Percentiles rank a stretch among this genome's conserved stretches.
Evolutionary conservation across 2,113 vertebrate genomes (phyloP).

Genomic region (Chunga burmeisteri): DNA sequence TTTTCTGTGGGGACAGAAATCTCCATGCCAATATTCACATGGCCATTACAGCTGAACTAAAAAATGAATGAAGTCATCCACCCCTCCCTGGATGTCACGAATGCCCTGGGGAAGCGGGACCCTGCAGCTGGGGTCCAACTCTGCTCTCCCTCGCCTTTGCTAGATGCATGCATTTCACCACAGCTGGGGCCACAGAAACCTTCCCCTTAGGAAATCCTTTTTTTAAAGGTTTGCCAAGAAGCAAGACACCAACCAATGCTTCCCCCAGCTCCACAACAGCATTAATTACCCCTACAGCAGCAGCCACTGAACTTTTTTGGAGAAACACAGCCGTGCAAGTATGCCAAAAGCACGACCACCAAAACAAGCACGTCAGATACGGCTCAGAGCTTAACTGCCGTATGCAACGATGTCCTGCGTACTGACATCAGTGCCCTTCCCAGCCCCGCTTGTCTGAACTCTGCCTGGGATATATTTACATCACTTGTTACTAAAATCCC

Average conservation of each 20-base stretch:
- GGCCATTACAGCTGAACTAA: background rate
- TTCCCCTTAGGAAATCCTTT: background rate
- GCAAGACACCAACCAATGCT: background rate
- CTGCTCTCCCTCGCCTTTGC: background rate
- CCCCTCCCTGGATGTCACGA: background rate
- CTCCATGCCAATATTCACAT: background rate
- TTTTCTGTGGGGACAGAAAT: constrained; percentile 2
- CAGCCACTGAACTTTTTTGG: background rate
- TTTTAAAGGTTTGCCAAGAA: background rate
- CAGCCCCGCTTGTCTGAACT: background rate
- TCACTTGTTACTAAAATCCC: background rate
- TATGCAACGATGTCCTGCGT: background rate
- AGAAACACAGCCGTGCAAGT: background rate
- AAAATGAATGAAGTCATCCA: constrained; percentile 58
- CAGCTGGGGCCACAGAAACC: background rate
- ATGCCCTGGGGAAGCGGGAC: background rate
- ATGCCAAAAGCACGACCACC: background rate
- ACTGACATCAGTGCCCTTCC: background rate
- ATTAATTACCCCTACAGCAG: background rate
- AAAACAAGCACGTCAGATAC: background rate
- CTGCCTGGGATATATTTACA: background rate
- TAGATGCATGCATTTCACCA: background rate
- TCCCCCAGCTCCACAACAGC: background rate
- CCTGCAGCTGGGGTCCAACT: constrained; percentile 1
- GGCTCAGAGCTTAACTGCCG: too few species aligned